Evolutionary conservation across 2,888 invertebrate genomes (phyloP).

Genomic region (Dimorphilus gyrociliatus): DNA sequence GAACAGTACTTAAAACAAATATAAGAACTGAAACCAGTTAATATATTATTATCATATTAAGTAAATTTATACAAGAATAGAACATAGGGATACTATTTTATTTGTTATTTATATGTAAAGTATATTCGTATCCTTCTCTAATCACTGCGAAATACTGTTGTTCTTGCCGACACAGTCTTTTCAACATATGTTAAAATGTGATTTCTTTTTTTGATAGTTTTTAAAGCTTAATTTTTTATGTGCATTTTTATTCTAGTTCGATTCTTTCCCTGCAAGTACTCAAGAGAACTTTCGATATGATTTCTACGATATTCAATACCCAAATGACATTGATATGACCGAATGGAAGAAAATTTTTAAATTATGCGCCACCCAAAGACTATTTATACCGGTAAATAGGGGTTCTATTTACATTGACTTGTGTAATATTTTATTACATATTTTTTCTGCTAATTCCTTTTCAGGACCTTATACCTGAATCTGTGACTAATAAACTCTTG

Average conservation of each 20-base stretch:
- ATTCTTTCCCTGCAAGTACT: slow-evolving; percentile 50
- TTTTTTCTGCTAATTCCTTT: not conserved
- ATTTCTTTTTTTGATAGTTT: too few relatives aligned
- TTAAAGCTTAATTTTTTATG: too few relatives aligned
- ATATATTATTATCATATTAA: too few relatives aligned
- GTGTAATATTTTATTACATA: not conserved
- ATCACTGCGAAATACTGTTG: too few relatives aligned
- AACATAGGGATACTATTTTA: too few relatives aligned
- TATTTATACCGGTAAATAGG: slow-evolving; percentile 70
- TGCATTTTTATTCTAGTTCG: slow-evolving; percentile 43
- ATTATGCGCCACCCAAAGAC: slow-evolving; percentile 77
- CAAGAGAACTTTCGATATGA: slow-evolving; percentile 54
- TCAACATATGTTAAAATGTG: too few relatives aligned
- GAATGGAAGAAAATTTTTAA: slow-evolving; percentile 80
- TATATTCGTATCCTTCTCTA: too few relatives aligned
- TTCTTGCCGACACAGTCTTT: too few relatives aligned
- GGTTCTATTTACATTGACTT: slow-evolving; percentile 1
- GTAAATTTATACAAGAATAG: too few relatives aligned
- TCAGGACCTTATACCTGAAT: not conserved
- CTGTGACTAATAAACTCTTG: slow-evolving; percentile 32
- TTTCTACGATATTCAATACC: slow-evolving; percentile 60
- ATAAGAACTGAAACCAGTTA: too few relatives aligned
- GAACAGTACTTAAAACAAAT: too few relatives aligned
- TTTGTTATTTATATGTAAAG: too few relatives aligned
- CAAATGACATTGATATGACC: slow-evolving; percentile 48